Percentiles rank a stretch among this genome's conserved stretches.
phyloP scores from a whole-genome alignment of 1,140 invertebrate genomes.

The Antheraea pernyi region DNA sequence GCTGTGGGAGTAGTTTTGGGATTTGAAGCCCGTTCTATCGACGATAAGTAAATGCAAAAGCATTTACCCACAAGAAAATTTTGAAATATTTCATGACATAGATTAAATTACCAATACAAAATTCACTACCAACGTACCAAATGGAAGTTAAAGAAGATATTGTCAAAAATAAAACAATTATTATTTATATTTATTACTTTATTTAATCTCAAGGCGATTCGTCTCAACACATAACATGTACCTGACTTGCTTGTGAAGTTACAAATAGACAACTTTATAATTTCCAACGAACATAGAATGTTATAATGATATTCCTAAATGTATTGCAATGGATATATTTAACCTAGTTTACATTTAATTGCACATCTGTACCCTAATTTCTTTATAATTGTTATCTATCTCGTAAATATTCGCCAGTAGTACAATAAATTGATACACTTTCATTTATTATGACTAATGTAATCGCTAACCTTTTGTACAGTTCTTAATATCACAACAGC shows the following conservation, averaged over 20 bases:
- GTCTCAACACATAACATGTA: constrained; percentile 47
- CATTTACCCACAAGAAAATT: no score
- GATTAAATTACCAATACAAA: no score
- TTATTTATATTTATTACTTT: constrained; percentile 51
- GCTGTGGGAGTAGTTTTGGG: no score
- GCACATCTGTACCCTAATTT: no score
- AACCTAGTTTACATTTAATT: no score
- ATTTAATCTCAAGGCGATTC: constrained; percentile 58
- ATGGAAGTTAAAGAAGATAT: not conserved
- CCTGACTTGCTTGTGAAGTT: not conserved
- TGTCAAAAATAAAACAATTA: constrained; percentile 36
- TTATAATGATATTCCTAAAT: not conserved
- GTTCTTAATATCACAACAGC: constrained; percentile 59
- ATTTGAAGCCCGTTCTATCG: no score
- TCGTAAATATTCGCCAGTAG: not conserved
- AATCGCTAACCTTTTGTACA: constrained; percentile 60
- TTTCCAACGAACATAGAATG: not conserved
- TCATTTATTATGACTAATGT: not conserved
- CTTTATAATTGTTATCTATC: not conserved
- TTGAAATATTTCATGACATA: no score
- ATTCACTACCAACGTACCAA: no score
- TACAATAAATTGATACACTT: not conserved
- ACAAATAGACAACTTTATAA: not conserved
- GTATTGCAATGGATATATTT: not conserved
- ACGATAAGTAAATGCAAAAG: no score